These are phyloP conservation scores for Stomatorhinus walkeri DNA, from an alignment of 2,797 vertebrate species.

Conservation along the genomic window DNA sequence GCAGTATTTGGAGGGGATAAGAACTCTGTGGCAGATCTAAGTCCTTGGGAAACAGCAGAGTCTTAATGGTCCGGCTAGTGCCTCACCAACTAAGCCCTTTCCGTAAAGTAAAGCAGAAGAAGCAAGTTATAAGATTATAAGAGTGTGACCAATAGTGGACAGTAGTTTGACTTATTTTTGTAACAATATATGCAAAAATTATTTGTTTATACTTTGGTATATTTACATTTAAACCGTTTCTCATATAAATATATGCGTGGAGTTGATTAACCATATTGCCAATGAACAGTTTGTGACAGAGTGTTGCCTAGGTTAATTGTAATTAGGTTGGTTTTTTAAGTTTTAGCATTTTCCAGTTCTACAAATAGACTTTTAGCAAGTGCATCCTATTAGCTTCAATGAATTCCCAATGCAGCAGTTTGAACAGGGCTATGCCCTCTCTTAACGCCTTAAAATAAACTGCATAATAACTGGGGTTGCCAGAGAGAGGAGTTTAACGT, in stretches of 20 bases:
- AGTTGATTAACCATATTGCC: background rate
- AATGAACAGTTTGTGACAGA: background rate
- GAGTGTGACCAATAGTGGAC: background rate
- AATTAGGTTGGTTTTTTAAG: background rate
- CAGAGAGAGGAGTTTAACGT: constrained; percentile 24
- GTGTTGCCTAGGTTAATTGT: constrained; percentile 4
- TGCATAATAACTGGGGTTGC: background rate
- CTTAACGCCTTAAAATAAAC: constrained; percentile 26
- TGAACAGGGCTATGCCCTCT: background rate
- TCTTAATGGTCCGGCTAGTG: background rate
- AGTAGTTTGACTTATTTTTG: background rate
- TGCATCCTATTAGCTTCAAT: background rate
- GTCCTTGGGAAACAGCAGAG: background rate
- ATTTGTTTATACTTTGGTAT: background rate
- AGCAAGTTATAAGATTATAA: background rate
- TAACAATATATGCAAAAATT: background rate
- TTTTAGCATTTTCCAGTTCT: background rate
- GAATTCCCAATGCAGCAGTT: background rate
- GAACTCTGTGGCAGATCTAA: background rate
- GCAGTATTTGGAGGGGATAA: background rate
- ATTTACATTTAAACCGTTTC: background rate
- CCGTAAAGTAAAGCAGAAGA: background rate
- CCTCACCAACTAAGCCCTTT: background rate
- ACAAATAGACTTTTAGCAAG: constrained; percentile 19
- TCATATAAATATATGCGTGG: background rate